Percentiles rank a stretch among this genome's conserved stretches.
phyloP scores from a whole-genome alignment of 1,140 invertebrate species.

The Cotesia chilonis region DNA sequence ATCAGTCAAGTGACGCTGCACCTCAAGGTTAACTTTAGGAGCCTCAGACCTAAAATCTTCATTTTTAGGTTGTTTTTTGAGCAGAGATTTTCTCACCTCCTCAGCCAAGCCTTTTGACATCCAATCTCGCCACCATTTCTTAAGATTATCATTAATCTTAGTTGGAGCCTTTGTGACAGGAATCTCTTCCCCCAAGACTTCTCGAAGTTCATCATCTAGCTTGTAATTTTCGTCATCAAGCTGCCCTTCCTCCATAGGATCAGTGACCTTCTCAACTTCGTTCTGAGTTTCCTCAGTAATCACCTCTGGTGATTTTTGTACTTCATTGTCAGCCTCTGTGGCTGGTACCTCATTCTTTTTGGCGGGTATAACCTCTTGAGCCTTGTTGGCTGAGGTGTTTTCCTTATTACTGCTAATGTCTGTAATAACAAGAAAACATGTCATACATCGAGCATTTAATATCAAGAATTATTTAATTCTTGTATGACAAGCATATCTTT shows the following conservation, averaged over 20 bases:
- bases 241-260: not conserved
- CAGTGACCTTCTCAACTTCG: not conserved
- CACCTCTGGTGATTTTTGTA: not conserved
- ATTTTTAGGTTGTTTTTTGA: slow-evolving; percentile 29
- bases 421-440: not conserved
- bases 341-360: not conserved
- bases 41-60: slow-evolving; percentile 30
- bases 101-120: slow-evolving; percentile 22
- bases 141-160: slow-evolving; percentile 8
- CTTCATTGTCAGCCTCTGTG: not conserved
- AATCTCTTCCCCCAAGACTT: slow-evolving; percentile 11
- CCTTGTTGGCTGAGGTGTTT: slow-evolving; percentile 4
- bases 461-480: slow-evolving; percentile 16
- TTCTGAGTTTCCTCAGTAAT: not conserved
- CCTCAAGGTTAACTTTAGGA: slow-evolving; percentile 36
- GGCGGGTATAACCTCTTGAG: slow-evolving; percentile 7
- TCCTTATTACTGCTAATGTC: not conserved
- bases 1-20: slow-evolving; percentile 25
- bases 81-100: slow-evolving; percentile 27
- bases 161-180: not conserved
- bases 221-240: slow-evolving; percentile 5
- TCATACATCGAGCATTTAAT: not conserved
- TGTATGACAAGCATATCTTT: slow-evolving; percentile 7
- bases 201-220: slow-evolving; percentile 1
- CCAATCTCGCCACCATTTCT: slow-evolving; percentile 12